These are phyloP conservation scores for Sebastiscus albofasciatus DNA, from an alignment of 2,797 vertebrate species.

Conservation along the genomic window DNA sequence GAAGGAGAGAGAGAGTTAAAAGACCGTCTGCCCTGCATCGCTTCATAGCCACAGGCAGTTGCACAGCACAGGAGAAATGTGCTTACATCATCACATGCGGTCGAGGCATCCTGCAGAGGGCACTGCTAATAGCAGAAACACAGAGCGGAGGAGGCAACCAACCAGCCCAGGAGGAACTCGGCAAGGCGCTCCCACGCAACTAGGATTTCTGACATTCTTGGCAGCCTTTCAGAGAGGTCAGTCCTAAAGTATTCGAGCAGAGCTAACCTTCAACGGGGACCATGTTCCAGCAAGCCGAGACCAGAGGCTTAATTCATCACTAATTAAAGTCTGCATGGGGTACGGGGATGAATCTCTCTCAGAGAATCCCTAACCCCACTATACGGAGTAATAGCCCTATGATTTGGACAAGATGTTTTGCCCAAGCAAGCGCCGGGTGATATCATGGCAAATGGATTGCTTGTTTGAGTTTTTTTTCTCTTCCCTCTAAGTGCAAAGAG, in stretches of 20 bases:
- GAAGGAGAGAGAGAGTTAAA: slow-evolving; percentile 34
- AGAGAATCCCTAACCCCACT: slow-evolving; percentile 61
- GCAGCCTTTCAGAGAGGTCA: slow-evolving; percentile 81
- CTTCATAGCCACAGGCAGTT: slow-evolving; percentile 73
- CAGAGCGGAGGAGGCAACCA: slow-evolving; percentile 55
- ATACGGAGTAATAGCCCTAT: slow-evolving; percentile 61
- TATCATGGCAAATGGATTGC: slow-evolving; percentile 52
- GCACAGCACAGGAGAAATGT: slow-evolving; percentile 73
- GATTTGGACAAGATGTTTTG: slow-evolving; percentile 75
- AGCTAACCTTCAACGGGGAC: slow-evolving; percentile 70
- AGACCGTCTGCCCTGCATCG: slow-evolving; percentile 56
- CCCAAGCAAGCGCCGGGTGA: slow-evolving; percentile 43
- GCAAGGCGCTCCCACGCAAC: slow-evolving; percentile 78
- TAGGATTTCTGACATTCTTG: slow-evolving; percentile 85
- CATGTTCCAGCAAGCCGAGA: slow-evolving; percentile 57
- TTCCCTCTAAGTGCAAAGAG: slow-evolving; percentile 41
- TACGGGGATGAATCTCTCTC: slow-evolving; percentile 64
- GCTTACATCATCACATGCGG: slow-evolving; percentile 82
- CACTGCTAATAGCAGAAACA: slow-evolving; percentile 80
- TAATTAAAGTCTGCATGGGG: slow-evolving; percentile 78
- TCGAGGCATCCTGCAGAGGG: slow-evolving; percentile 83
- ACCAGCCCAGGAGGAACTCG: slow-evolving; percentile 58
- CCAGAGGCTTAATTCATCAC: slow-evolving; percentile 79
- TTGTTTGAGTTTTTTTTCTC: slow-evolving; percentile 51
- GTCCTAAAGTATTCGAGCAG: slow-evolving; percentile 79